These are phyloP conservation scores for Lethenteron camtschaticum DNA, from an alignment of 2,113 vertebrate species.

Conservation along the genomic window DNA sequence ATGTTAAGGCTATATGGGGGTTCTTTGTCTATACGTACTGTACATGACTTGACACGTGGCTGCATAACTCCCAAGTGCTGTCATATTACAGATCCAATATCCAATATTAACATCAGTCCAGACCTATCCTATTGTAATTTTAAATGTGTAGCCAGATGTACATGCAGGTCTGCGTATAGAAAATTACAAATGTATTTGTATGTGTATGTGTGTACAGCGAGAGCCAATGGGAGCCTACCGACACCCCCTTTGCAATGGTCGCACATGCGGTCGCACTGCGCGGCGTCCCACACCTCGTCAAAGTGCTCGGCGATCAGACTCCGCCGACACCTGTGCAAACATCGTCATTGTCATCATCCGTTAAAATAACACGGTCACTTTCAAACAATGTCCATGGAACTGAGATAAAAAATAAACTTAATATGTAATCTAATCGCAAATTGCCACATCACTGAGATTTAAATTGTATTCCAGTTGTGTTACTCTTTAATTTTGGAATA, in stretches of 20 bases:
- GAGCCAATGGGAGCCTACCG: slow-evolving; percentile 24
- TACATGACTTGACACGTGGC: too few species aligned
- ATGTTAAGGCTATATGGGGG: too few species aligned
- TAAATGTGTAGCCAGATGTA: not conserved
- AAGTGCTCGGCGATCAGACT: slow-evolving; percentile 70
- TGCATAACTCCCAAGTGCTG: too few species aligned
- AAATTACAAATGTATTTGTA: not conserved
- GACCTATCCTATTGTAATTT: not conserved
- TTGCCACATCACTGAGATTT: too few species aligned
- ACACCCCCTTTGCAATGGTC: slow-evolving; percentile 44
- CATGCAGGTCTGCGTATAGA: not conserved
- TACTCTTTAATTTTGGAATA: too few species aligned
- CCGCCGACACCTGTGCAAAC: slow-evolving; percentile 51
- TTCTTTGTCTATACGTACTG: too few species aligned
- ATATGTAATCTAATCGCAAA: too few species aligned
- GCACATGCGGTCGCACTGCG: slow-evolving; percentile 63
- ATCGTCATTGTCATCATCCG: not conserved
- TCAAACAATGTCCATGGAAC: not conserved
- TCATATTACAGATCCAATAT: not conserved
- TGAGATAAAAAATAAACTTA: too few species aligned
- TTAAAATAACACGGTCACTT: not conserved
- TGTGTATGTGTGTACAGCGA: not conserved
- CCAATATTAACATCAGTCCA: not conserved
- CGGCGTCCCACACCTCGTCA: slow-evolving; percentile 73
- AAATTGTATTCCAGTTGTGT: too few species aligned